Conservation (phyloP, 2,113 vertebrate genomes). For the Donacobius atricapilla region DNA sequence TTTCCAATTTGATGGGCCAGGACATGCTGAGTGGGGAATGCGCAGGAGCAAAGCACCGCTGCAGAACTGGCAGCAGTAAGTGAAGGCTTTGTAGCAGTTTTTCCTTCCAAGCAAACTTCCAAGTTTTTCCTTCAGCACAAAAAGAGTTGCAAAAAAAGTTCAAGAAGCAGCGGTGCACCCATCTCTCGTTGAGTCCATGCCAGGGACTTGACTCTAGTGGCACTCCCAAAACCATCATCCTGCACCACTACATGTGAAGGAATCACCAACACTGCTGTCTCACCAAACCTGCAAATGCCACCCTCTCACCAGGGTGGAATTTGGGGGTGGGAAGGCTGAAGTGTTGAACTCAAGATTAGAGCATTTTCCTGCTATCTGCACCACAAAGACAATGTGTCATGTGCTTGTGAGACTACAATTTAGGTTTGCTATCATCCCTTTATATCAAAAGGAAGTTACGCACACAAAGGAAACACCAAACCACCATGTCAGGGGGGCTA, state of each 20-base stretch:
- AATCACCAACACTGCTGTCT: background rate
- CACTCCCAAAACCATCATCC: background rate
- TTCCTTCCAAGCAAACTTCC: background rate
- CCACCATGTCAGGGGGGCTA: background rate
- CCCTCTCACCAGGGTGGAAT: background rate
- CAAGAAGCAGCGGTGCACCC: background rate
- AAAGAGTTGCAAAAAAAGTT: background rate
- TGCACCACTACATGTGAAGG: background rate
- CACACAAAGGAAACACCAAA: constrained; percentile 57
- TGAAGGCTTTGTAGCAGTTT: background rate
- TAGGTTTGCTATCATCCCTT: constrained; percentile 32
- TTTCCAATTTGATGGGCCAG: background rate
- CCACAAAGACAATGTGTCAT: background rate
- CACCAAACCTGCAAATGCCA: background rate
- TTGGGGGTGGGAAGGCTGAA: background rate
- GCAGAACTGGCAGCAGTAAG: fast-evolving
- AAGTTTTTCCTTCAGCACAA: background rate
- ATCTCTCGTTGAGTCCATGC: background rate
- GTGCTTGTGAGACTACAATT: constrained; percentile 21
- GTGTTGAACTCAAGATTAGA: background rate
- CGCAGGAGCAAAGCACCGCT: background rate
- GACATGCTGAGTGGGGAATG: fast-evolving
- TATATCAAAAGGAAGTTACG: constrained; percentile 44
- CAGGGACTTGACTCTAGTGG: background rate
- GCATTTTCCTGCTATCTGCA: background rate